These are phyloP conservation scores for Meleagris gallopavo DNA, from an alignment of 2,113 vertebrate genomes.

Conservation along the genomic window DNA sequence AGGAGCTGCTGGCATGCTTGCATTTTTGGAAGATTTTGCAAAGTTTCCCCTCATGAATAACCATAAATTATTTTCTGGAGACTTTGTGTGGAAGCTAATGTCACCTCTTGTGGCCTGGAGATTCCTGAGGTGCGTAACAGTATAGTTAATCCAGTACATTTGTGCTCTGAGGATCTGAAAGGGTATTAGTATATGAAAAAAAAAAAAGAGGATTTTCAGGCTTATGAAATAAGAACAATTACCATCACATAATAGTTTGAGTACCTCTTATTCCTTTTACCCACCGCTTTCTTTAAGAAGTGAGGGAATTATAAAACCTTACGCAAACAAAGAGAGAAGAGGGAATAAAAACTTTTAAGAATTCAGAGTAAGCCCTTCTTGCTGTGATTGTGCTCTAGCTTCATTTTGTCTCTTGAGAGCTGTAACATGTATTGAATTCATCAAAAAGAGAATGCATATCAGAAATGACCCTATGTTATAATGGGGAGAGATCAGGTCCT, in stretches of 20 bases:
- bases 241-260: not conserved
- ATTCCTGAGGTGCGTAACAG: constrained; percentile 34
- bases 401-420: constrained; percentile 7
- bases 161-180: constrained; percentile 22
- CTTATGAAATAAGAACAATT: constrained; percentile 53
- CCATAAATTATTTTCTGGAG: constrained; percentile 72
- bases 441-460: constrained; percentile 13
- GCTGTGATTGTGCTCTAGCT: not conserved
- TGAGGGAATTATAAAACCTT: not conserved
- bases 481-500: constrained; percentile 11
- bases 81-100: constrained; percentile 37
- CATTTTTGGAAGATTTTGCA: constrained; percentile 41
- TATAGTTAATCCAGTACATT: constrained; percentile 44
- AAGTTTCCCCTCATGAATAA: constrained; percentile 61
- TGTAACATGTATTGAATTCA: constrained; percentile 18
- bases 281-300: not conserved
- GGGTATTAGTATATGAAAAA: constrained; percentile 21
- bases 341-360: not conserved
- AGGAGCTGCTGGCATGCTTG: constrained; percentile 67
- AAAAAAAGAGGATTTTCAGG: constrained; percentile 41
- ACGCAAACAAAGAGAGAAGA: not conserved
- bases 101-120: constrained; percentile 54
- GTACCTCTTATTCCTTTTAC: not conserved
- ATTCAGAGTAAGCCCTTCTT: not conserved
- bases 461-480: constrained; percentile 12